Conservation (phyloP, 2,113 vertebrate genomes). For the Xyrauchen texanus region DNA sequence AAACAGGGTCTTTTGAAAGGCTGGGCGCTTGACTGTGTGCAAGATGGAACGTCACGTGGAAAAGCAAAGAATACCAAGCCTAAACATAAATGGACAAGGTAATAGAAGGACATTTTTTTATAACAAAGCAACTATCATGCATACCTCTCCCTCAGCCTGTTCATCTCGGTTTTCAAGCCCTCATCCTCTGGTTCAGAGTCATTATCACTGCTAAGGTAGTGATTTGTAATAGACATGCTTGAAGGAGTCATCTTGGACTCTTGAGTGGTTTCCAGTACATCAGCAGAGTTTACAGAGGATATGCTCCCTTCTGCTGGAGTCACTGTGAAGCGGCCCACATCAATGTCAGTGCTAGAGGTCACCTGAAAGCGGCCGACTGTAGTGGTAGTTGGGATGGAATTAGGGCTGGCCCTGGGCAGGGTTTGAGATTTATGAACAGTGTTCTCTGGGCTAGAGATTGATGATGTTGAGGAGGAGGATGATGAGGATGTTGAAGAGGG, state of each 20-base stretch:
- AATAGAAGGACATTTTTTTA: no score
- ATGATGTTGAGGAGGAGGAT: slow-evolving; percentile 81
- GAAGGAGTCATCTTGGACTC: slow-evolving; percentile 65
- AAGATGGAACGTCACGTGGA: no score
- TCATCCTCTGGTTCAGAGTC: slow-evolving; percentile 92
- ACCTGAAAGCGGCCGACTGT: slow-evolving; percentile 89
- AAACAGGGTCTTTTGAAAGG: no score
- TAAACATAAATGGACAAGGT: no score
- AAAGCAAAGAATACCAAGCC: no score
- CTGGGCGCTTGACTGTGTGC: no score
- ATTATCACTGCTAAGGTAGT: slow-evolving; percentile 89
- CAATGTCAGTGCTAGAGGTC: slow-evolving; percentile 70
- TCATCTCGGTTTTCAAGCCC: slow-evolving; percentile 86
- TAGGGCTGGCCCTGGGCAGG: slow-evolving; percentile 49
- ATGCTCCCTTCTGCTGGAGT: slow-evolving; percentile 46
- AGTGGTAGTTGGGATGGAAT: slow-evolving; percentile 61
- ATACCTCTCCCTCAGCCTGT: slow-evolving; percentile 87
- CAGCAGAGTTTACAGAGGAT: slow-evolving; percentile 53
- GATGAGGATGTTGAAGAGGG: slow-evolving; percentile 70
- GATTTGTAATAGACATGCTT: slow-evolving; percentile 77
- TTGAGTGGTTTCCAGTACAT: slow-evolving; percentile 62
- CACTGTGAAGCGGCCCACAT: slow-evolving; percentile 85
- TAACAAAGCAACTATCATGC: no score
- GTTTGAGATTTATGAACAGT: slow-evolving; percentile 80
- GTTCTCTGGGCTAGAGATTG: slow-evolving; percentile 91